Percentiles rank a stretch among this genome's conserved stretches.
phyloP scores from a whole-genome alignment of 1,140 invertebrate genomes.

The Linepithema humile region DNA sequence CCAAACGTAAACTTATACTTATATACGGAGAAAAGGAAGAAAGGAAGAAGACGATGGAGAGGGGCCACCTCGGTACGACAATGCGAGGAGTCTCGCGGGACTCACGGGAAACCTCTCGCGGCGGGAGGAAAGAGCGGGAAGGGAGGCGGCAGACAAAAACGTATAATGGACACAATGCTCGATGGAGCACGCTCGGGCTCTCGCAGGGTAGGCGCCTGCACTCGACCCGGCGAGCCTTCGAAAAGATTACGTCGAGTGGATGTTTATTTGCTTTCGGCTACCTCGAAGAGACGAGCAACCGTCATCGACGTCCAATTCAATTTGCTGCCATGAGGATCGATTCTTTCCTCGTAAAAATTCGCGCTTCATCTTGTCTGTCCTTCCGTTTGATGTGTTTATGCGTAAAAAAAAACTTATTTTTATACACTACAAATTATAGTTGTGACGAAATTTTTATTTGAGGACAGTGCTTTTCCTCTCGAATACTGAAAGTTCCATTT shows the following conservation, averaged over 20 bases:
- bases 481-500: too few species aligned
- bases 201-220: constrained; percentile 68
- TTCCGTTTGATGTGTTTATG: neutral
- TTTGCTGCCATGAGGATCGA: neutral
- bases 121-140: constrained; percentile 13
- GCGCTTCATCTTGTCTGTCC: neutral
- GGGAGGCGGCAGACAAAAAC: constrained; percentile 59
- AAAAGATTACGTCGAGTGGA: constrained; percentile 75
- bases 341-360: neutral
- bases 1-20: constrained; percentile 74
- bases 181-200: constrained; percentile 62
- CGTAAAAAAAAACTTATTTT: neutral
- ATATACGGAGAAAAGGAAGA: constrained; percentile 53
- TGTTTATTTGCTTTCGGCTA: constrained; percentile 69
- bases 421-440: neutral
- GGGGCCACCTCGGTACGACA: constrained; percentile 61
- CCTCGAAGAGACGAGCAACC: constrained; percentile 8
- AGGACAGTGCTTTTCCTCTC: neutral
- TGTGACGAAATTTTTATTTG: neutral
- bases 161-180: constrained; percentile 72
- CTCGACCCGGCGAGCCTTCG: constrained; percentile 63
- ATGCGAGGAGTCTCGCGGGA: constrained; percentile 67
- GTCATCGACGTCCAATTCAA: constrained; percentile 28
- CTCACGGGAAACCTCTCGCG: constrained; percentile 59
- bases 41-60: neutral